Conservation (phyloP, 2,888 invertebrate genomes). For the Brachypterus glaber region DNA sequence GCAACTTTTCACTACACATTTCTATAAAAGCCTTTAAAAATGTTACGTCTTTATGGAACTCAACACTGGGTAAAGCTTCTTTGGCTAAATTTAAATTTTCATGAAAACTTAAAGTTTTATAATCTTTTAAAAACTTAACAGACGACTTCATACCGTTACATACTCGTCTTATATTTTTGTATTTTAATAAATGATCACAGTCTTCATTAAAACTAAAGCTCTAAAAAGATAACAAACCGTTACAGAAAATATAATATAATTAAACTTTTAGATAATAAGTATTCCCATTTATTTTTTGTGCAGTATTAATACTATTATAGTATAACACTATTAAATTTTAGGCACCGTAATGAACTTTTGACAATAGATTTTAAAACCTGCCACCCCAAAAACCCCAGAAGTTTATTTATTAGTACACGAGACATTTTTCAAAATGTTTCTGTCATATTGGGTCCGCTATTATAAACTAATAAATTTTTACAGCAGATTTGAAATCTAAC, state of each 20-base stretch:
- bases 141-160: constrained; percentile 42
- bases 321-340: too few species aligned
- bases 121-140: constrained; percentile 39
- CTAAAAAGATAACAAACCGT: constrained; percentile 28
- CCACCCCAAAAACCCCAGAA: too few species aligned
- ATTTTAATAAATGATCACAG: constrained; percentile 35
- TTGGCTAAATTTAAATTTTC: constrained; percentile 43
- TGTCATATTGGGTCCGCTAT: too few species aligned
- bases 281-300: too few species aligned
- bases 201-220: constrained; percentile 37
- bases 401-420: too few species aligned
- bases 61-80: constrained; percentile 47
- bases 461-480: too few species aligned
- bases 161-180: constrained; percentile 39
- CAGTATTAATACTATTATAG: too few species aligned
- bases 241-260: constrained; percentile 9
- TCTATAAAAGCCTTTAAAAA: constrained; percentile 40
- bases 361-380: too few species aligned
- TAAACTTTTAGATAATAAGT: too few species aligned
- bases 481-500: too few species aligned
- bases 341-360: too few species aligned
- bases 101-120: constrained; percentile 26
- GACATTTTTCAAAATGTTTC: too few species aligned
- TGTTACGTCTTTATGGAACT: constrained; percentile 49
- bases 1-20: constrained; percentile 30